Evolutionary conservation across 2,888 invertebrate genomes (phyloP).

Genomic region (Philhelius pedissequus): DNA sequence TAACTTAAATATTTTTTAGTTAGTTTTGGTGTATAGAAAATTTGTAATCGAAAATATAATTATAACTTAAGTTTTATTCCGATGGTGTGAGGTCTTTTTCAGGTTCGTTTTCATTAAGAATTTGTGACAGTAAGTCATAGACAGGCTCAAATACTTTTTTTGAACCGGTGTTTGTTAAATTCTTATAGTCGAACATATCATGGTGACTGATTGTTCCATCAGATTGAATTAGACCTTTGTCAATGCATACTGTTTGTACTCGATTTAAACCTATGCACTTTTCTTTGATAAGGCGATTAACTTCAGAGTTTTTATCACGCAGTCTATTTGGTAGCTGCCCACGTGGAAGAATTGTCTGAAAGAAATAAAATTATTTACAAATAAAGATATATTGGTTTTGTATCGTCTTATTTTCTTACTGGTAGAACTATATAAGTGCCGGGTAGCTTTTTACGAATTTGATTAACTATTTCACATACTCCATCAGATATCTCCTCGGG

Average conservation of each 20-base stretch:
- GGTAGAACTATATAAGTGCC: conserved; percentile 90
- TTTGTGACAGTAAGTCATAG: conserved; percentile 87
- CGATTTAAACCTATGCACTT: conserved; percentile 83
- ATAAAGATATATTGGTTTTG: neutral
- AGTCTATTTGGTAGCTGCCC: conserved; percentile 91
- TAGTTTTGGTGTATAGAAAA: conserved; percentile 45
- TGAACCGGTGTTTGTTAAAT: conserved; percentile 91
- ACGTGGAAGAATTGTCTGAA: conserved; percentile 91
- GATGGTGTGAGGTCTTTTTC: conserved; percentile 87
- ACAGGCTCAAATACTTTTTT: conserved; percentile 92
- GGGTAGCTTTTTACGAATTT: conserved; percentile 88
- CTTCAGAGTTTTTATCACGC: conserved; percentile 86
- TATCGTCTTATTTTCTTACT: conserved; percentile 80
- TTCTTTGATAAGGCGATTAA: conserved; percentile 86
- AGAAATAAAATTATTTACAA: conserved; percentile 66
- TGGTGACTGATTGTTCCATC: conserved; percentile 92
- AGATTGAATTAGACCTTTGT: conserved; percentile 87
- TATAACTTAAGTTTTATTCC: conserved; percentile 79
- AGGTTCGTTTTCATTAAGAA: conserved; percentile 87
- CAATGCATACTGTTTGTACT: conserved; percentile 88
- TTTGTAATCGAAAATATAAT: conserved; percentile 27
- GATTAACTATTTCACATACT: conserved; percentile 87
- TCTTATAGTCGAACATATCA: conserved; percentile 95
- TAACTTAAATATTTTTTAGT: conserved; percentile 26
- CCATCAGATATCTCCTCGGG: conserved; percentile 91